phyloP scores from a whole-genome alignment of 2,888 invertebrate genomes.

The Nomada flava region DNA sequence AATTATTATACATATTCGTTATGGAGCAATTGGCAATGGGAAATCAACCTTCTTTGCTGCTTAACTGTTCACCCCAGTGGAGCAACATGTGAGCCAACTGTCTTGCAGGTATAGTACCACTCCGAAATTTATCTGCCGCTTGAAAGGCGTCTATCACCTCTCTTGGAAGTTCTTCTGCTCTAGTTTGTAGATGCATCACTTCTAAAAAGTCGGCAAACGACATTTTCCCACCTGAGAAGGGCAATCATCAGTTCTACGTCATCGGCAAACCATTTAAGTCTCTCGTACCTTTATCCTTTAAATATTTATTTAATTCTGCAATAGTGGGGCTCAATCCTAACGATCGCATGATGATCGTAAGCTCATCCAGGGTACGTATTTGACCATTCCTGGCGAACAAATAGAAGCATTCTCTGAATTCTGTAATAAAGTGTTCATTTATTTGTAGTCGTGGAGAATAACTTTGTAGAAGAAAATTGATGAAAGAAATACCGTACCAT shows the following conservation, averaged over 20 bases:
- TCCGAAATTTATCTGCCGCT: conserved; percentile 91
- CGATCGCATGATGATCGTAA: conserved; percentile 97
- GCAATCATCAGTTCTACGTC: not conserved
- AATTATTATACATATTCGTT: not conserved
- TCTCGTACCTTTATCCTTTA: conserved; percentile 87
- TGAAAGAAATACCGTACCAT: conserved; percentile 87
- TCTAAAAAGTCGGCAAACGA: conserved; percentile 98
- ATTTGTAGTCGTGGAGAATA: not conserved
- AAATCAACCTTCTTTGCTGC: conserved; percentile 86
- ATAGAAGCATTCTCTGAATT: conserved; percentile 98
- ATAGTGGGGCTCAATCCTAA: conserved; percentile 97
- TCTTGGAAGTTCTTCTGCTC: conserved; percentile 92
- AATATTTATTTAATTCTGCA: conserved; percentile 93
- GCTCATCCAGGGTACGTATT: conserved; percentile 94
- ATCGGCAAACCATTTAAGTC: too few species aligned
- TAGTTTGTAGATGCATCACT: conserved; percentile 96
- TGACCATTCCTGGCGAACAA: conserved; percentile 95
- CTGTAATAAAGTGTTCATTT: conserved; percentile 85
- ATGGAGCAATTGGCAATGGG: too few species aligned
- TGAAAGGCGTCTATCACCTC: conserved; percentile 96
- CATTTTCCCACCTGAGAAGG: conserved; percentile 92
- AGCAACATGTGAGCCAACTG: conserved; percentile 94
- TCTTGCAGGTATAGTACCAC: conserved; percentile 91
- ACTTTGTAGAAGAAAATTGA: not conserved
- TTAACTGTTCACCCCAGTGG: conserved; percentile 96